phyloP scores from a whole-genome alignment of 2,888 invertebrate genomes.

The Deilephila elpenor region DNA sequence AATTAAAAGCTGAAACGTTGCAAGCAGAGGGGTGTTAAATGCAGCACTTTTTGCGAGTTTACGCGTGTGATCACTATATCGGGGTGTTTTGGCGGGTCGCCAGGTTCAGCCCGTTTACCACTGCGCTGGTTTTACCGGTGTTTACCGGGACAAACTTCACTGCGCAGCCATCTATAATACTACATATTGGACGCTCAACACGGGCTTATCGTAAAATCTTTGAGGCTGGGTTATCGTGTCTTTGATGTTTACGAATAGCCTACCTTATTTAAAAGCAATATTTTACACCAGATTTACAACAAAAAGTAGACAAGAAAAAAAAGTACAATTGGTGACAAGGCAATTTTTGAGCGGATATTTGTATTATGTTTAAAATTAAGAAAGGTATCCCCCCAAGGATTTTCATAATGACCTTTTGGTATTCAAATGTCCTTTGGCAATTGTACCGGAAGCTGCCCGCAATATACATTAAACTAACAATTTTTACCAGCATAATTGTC shows the following conservation, averaged over 20 bases:
- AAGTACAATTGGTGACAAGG: too few species aligned
- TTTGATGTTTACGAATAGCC: not conserved
- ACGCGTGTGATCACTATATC: conserved; percentile 57
- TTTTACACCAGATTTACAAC: too few species aligned
- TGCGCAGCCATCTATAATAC: conserved; percentile 8
- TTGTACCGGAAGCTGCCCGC: not conserved
- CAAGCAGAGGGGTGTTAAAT: conserved; percentile 45
- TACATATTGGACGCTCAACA: conserved; percentile 1
- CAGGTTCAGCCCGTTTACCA: conserved; percentile 50
- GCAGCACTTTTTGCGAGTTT: conserved; percentile 48
- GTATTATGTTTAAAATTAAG: too few species aligned
- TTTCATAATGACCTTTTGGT: too few species aligned
- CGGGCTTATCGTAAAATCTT: not conserved
- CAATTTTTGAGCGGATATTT: too few species aligned
- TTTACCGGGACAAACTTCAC: conserved; percentile 43
- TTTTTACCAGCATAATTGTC: not conserved
- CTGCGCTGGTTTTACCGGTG: conserved; percentile 51
- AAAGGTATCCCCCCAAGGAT: too few species aligned
- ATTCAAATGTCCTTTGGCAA: not conserved
- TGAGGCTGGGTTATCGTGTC: not conserved
- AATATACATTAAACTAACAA: not conserved
- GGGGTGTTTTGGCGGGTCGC: conserved; percentile 58
- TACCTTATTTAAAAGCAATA: too few species aligned
- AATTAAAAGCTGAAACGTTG: conserved; percentile 31
- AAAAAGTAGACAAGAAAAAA: too few species aligned